Evolutionary conservation across 1,140 invertebrate genomes (phyloP).

Genomic region (Drosophila willistoni): DNA sequence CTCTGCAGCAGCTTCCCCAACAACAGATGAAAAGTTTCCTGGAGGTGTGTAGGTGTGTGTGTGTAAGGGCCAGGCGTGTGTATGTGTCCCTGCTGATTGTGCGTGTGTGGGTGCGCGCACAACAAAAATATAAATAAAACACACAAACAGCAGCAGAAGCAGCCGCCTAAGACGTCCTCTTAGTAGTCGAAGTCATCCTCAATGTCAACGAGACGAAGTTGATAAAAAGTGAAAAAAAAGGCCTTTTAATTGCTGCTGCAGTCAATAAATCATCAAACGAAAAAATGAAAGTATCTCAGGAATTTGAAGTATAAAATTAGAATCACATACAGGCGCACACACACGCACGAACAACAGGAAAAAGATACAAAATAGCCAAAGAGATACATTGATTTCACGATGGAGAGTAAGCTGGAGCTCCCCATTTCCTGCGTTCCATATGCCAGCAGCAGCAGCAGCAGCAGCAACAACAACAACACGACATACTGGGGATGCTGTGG

Average conservation of each 20-base stretch:
- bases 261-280: slow-evolving; percentile 81
- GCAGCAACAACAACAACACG: slow-evolving; percentile 43
- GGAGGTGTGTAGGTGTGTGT: slow-evolving; percentile 29
- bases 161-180: slow-evolving; percentile 24
- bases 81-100: slow-evolving; percentile 6
- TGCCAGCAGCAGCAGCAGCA: slow-evolving; percentile 44
- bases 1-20: slow-evolving; percentile 1
- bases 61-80: slow-evolving; percentile 1
- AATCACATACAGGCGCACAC: slow-evolving; percentile 35
- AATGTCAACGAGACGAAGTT: slow-evolving; percentile 76
- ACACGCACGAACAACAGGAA: slow-evolving; percentile 23
- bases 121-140: slow-evolving; percentile 79
- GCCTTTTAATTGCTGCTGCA: slow-evolving; percentile 78
- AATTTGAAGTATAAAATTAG: slow-evolving; percentile 76
- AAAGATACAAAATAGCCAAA: slow-evolving; percentile 66
- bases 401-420: slow-evolving; percentile 37
- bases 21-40: slow-evolving; percentile 34
- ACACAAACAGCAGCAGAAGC: slow-evolving; percentile 34
- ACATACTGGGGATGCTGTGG: slow-evolving; percentile 66
- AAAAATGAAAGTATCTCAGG: slow-evolving; percentile 79
- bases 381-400: slow-evolving; percentile 52
- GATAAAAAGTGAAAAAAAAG: slow-evolving; percentile 79
- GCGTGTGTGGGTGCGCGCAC: slow-evolving; percentile 52
- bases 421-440: slow-evolving; percentile 66
- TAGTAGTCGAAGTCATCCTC: slow-evolving; percentile 31